Evolutionary conservation across 2,113 vertebrate species (phyloP).

Genomic region (Sinocyclocheilus maitianheensis): DNA sequence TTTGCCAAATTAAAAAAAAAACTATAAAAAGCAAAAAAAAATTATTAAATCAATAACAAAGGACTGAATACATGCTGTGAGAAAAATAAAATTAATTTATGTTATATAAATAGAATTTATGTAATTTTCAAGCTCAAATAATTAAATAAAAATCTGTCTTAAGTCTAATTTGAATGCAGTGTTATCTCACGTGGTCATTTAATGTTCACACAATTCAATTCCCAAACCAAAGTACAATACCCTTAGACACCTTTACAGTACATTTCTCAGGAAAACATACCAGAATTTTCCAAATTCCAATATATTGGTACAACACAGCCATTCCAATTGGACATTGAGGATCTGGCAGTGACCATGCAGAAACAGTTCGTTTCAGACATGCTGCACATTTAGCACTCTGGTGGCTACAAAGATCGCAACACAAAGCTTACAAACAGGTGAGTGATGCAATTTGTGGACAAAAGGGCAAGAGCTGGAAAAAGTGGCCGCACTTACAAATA

Average conservation of each 20-base stretch:
- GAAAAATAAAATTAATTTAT: constrained; percentile 7
- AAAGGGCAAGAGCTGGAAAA: constrained; percentile 64
- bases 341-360: constrained; percentile 40
- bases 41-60: neutral
- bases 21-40: constrained; percentile 18
- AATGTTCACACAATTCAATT: neutral
- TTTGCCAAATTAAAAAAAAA: constrained; percentile 2
- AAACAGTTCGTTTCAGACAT: constrained; percentile 49
- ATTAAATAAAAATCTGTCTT: neutral
- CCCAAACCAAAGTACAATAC: neutral
- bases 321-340: constrained; percentile 29
- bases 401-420: constrained; percentile 34
- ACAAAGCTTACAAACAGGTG: constrained; percentile 56
- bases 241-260: neutral
- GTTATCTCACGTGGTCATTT: constrained; percentile 14
- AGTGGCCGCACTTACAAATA: constrained; percentile 90
- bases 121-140: constrained; percentile 5
- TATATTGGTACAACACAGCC: constrained; percentile 18
- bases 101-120: neutral
- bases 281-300: neutral
- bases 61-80: constrained; percentile 44
- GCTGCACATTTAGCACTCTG: constrained; percentile 40
- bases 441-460: constrained; percentile 68
- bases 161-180: constrained; percentile 33
- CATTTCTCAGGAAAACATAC: neutral